Percentiles rank a stretch among this genome's conserved stretches.
Conservation (phyloP, 2,797 vertebrate genomes). For the Petrocephalus sullivani region DNA sequence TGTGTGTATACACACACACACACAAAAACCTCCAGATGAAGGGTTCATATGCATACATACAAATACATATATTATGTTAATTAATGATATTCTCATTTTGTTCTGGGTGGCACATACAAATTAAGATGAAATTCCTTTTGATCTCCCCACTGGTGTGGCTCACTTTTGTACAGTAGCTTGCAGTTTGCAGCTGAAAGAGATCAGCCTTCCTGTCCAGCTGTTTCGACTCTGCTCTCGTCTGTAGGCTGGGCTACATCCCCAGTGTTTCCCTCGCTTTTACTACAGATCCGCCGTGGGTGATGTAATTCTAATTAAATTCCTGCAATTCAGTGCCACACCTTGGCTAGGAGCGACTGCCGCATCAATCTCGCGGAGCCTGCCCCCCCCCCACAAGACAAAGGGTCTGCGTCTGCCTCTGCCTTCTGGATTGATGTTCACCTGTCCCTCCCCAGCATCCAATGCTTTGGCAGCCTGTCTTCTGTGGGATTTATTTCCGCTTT, state of each 20-base stretch:
- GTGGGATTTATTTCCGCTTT: constrained; percentile 4
- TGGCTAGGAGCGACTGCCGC: neutral
- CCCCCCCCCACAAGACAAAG: neutral
- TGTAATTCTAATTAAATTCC: constrained; percentile 7
- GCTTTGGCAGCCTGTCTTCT: neutral
- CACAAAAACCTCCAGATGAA: too few relatives aligned
- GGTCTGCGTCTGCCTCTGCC: neutral
- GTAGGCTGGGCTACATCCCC: neutral
- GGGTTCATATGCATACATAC: too few relatives aligned
- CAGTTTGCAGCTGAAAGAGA: neutral
- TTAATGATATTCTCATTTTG: neutral
- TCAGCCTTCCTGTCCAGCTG: neutral
- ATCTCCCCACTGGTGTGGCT: neutral
- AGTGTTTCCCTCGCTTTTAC: neutral
- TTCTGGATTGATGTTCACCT: neutral
- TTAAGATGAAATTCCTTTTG: neutral
- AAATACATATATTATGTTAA: neutral
- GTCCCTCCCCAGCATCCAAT: neutral
- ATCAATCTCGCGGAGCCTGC: neutral
- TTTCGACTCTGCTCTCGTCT: neutral
- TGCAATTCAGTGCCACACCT: neutral
- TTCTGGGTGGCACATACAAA: neutral
- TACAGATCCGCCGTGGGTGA: neutral
- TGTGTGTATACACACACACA: too few relatives aligned
- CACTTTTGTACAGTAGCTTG: neutral